These are phyloP conservation scores for Pithecia hirsuta DNA, from an alignment of 2,797 vertebrate genomes.

Conservation along the genomic window DNA sequence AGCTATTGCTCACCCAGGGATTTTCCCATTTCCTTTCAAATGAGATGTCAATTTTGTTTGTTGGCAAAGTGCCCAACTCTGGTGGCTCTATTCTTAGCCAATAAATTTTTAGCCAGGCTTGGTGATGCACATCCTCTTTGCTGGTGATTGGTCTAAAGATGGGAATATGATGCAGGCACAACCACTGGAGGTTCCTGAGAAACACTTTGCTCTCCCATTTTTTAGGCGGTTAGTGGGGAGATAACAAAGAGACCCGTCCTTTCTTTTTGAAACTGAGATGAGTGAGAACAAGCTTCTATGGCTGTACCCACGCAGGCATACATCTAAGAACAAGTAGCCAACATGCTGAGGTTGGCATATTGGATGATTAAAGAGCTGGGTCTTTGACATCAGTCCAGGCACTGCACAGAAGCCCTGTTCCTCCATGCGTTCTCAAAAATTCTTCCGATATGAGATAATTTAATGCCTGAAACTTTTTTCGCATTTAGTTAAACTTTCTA, in stretches of 20 bases:
- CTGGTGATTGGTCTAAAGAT: not conserved
- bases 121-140: not conserved
- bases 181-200: not conserved
- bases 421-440: not conserved
- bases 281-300: not conserved
- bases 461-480: not conserved
- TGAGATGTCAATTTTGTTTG: not conserved
- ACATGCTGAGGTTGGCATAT: not conserved
- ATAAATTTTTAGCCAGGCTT: not conserved
- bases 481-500: not conserved
- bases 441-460: not conserved
- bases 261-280: not conserved
- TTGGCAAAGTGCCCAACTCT: not conserved
- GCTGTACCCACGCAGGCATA: not conserved
- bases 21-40: not conserved
- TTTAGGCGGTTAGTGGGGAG: not conserved
- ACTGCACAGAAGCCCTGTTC: not conserved
- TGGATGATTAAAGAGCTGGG: not conserved
- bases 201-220: not conserved
- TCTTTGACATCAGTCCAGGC: not conserved
- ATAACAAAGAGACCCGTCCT: not conserved
- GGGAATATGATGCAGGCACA: not conserved
- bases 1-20: not conserved
- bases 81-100: not conserved
- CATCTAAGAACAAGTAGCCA: not conserved